phyloP scores from a whole-genome alignment of 2,113 vertebrate species.

The Pluvianellus socialis region DNA sequence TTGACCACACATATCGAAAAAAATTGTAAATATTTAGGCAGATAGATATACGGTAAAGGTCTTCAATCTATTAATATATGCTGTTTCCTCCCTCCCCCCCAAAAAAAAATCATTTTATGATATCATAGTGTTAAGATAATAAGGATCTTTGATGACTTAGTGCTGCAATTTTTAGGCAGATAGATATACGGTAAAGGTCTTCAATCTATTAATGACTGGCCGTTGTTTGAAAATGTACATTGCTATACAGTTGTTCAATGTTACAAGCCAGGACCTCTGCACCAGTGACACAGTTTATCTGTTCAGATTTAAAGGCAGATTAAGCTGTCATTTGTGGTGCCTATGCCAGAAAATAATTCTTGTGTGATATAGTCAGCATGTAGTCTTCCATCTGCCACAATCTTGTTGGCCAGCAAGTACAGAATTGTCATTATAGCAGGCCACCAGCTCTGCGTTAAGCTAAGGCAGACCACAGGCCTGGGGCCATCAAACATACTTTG shows the following conservation, averaged over 20 bases:
- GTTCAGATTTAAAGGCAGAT: neutral
- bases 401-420: neutral
- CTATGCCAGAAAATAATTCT: conserved; percentile 3
- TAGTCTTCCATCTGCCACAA: neutral
- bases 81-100: too few relatives aligned
- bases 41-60: neutral
- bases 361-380: neutral
- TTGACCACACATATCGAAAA: neutral
- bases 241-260: neutral
- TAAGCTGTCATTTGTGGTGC: neutral
- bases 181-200: neutral
- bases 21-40: neutral
- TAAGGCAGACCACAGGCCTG: neutral
- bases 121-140: neutral
- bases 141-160: neutral
- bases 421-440: neutral
- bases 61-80: neutral
- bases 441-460: neutral
- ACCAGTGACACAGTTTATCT: neutral
- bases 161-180: neutral
- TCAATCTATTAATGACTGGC: neutral
- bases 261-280: neutral
- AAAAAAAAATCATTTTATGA: neutral
- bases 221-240: neutral
- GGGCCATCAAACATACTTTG: neutral